phyloP scores from a whole-genome alignment of 37 sponge, comb jelly and placozoan genomes.

The Diacarnus erythraeanus region DNA sequence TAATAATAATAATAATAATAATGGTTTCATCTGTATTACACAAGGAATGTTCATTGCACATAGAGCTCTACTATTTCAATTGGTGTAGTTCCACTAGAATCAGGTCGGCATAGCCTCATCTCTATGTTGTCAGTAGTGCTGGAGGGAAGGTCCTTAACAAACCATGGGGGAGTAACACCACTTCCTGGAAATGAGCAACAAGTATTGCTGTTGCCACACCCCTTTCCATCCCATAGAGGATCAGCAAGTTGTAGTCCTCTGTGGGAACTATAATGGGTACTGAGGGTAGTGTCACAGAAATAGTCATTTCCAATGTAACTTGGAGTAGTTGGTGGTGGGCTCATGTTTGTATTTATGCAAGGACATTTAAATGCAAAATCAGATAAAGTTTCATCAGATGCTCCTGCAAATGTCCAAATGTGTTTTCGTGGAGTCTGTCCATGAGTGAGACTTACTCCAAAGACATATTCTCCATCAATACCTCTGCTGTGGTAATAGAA shows the following conservation, averaged over 20 bases:
- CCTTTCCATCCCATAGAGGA: conserved; percentile 46
- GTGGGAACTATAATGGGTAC: no score
- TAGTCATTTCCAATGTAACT: conserved; percentile 25
- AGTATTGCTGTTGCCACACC: conserved; percentile 13
- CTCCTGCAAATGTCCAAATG: conserved; percentile 38
- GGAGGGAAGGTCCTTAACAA: not conserved
- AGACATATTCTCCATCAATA: conserved; percentile 14
- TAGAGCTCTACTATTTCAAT: not conserved
- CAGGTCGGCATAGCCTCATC: not conserved
- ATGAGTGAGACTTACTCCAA: conserved; percentile 42
- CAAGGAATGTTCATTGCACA: not conserved
- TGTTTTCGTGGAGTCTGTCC: conserved; percentile 31
- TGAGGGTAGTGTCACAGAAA: conserved; percentile 44
- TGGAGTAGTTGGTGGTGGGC: not conserved
- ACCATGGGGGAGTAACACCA: conserved; percentile 10
- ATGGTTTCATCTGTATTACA: no score
- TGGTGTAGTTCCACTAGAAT: not conserved
- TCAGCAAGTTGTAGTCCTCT: conserved; percentile 1
- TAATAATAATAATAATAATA: no score
- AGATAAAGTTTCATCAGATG: not conserved
- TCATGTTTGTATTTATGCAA: not conserved
- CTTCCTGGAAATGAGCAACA: conserved; percentile 25
- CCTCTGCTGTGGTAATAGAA: not conserved
- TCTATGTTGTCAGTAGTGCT: conserved; percentile 3
- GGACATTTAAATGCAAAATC: conserved; percentile 3